These are phyloP conservation scores for Mycetomoellerius zeteki DNA, from an alignment of 1,140 invertebrate species.

Conservation along the genomic window DNA sequence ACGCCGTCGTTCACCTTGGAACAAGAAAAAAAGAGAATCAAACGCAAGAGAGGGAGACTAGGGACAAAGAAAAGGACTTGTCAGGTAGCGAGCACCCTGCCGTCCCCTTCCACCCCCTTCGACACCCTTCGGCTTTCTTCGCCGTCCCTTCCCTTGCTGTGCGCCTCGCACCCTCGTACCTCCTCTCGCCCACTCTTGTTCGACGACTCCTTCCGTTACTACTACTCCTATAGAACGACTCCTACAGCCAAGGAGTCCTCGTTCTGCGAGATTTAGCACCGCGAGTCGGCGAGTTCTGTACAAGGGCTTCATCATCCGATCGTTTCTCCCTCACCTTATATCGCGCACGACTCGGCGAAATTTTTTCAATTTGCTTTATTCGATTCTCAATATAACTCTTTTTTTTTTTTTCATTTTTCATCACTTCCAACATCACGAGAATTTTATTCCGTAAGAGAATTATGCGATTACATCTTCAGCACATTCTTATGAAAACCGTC, in stretches of 20 bases:
- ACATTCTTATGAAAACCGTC: background rate
- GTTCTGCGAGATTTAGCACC: constrained; percentile 58
- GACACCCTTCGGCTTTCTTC: constrained; percentile 65
- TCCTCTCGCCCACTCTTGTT: constrained; percentile 45
- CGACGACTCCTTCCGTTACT: constrained; percentile 48
- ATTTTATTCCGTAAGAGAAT: background rate
- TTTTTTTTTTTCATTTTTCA: background rate
- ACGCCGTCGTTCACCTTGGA: constrained; percentile 74
- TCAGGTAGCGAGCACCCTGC: constrained; percentile 78
- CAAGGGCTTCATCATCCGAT: constrained; percentile 48
- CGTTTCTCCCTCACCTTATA: constrained; percentile 24
- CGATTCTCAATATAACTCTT: background rate
- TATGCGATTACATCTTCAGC: background rate
- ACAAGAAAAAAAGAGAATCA: constrained; percentile 70
- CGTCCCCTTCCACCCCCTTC: constrained; percentile 68
- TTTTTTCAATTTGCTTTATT: constrained; percentile 19
- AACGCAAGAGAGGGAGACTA: constrained; percentile 42
- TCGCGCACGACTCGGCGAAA: constrained; percentile 4
- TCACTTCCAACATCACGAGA: background rate
- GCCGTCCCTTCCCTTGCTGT: constrained; percentile 34
- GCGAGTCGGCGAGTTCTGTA: constrained; percentile 41
- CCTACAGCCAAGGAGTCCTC: constrained; percentile 32
- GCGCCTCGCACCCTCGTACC: background rate
- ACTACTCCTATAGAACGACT: constrained; percentile 38
- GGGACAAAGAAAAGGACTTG: constrained; percentile 80